Conservation (phyloP, 2,888 invertebrate species). For the Lithophane semibrunnea region DNA sequence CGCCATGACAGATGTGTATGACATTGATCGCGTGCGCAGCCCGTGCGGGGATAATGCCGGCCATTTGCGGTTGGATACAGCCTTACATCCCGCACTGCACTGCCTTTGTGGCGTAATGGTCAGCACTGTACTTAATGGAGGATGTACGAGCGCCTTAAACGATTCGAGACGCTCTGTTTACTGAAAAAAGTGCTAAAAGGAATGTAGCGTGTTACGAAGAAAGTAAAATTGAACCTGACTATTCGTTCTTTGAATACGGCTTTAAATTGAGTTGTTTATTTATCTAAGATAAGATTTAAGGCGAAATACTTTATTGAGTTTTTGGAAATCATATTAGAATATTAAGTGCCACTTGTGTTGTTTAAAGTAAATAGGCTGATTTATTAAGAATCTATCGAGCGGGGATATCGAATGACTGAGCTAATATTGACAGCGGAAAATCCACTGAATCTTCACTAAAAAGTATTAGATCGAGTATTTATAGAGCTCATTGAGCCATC, state of each 20-base stretch:
- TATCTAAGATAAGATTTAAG: constrained; percentile 13
- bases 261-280: constrained; percentile 28
- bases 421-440: constrained; percentile 48
- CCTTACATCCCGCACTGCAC: constrained; percentile 67
- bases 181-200: constrained; percentile 49
- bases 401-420: constrained; percentile 37
- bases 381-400: constrained; percentile 29
- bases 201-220: constrained; percentile 41
- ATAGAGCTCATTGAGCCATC: not conserved
- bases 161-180: constrained; percentile 57
- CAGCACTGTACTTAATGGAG: constrained; percentile 69
- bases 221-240: constrained; percentile 38
- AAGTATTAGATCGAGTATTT: not conserved
- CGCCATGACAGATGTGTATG: constrained; percentile 68
- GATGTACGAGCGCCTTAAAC: constrained; percentile 60
- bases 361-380: constrained; percentile 41
- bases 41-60: constrained; percentile 78
- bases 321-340: constrained; percentile 41
- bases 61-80: constrained; percentile 83
- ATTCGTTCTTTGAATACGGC: constrained; percentile 5
- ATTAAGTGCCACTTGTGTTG: constrained; percentile 44
- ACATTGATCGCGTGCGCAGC: constrained; percentile 79
- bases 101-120: constrained; percentile 70
- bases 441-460: constrained; percentile 19
- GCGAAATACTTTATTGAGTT: constrained; percentile 11